A percentile compares a stretch with the other conserved stretches of the same genome.
These are phyloP conservation scores for Drosophila rubida DNA, from an alignment of 2,888 invertebrate species.

Conservation along the genomic window DNA sequence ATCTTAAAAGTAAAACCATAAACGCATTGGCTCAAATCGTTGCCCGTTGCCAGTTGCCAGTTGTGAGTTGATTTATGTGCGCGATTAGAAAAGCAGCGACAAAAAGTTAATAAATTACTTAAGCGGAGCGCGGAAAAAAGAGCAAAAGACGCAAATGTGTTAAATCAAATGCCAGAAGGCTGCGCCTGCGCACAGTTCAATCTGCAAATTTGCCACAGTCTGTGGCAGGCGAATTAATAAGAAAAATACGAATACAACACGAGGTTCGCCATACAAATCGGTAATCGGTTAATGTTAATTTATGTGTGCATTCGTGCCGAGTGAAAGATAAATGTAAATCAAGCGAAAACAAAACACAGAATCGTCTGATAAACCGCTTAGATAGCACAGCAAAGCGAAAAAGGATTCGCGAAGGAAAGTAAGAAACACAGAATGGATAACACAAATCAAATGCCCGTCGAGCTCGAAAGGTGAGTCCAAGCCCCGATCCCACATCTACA, in stretches of 20 bases:
- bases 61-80: conserved; percentile 68
- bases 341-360: conserved; percentile 42
- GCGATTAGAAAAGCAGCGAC: conserved; percentile 65
- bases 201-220: conserved; percentile 10
- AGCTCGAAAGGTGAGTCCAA: conserved; percentile 73
- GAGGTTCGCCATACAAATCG: not conserved
- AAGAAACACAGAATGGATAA: conserved; percentile 66
- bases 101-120: conserved; percentile 42
- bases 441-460: conserved; percentile 65
- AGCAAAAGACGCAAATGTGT: conserved; percentile 23
- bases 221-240: conserved; percentile 32
- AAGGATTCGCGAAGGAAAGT: conserved; percentile 35
- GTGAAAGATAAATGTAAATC: conserved; percentile 57
- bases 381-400: conserved; percentile 23
- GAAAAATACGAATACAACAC: conserved; percentile 18
- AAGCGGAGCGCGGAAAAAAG: conserved; percentile 24
- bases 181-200: conserved; percentile 28
- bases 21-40: conserved; percentile 43
- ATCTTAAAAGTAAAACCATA: conserved; percentile 30
- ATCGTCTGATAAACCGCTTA: conserved; percentile 37
- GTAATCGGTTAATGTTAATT: conserved; percentile 49
- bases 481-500: conserved; percentile 10
- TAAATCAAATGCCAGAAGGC: conserved; percentile 40
- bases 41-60: conserved; percentile 31
- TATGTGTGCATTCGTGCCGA: conserved; percentile 45